Base-by-base conservation (phyloP, 1,140 invertebrate genomes). In the Diachasmimorpha longicaudata region DNA sequence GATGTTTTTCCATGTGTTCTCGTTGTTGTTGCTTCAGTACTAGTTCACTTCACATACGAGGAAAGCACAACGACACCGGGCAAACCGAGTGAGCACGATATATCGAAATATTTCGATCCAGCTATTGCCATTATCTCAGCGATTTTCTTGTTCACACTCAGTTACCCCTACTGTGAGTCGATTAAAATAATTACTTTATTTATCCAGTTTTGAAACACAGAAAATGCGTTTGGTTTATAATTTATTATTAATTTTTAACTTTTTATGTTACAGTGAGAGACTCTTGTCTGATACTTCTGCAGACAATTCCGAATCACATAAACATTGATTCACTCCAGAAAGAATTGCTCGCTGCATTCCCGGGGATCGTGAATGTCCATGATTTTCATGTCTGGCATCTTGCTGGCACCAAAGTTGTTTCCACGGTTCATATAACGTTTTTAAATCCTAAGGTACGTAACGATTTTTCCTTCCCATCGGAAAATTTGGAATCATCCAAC, bases 381-480 rank as follows among this genome's bases (percentile, higher is more conserved):
- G 95, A 96, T 85, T 90, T 96, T 14, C 95, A 96, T 78, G 92
- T 96, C 4, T 96, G 95, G 95, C 92, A 94, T 78, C 84, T 96
- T 44, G 94, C 93, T 0, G 91, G 92, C 11, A 88, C 91, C 31
- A 93, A 94, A 88, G 91, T 93, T 19, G 92, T 94, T 68, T 93
- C 92, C 3, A 94, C 94, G 0, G 92, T 91, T n/a, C 93, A 95
- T 82, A 92, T 95, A 19, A 93, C 94, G 80, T 94, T 94, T 82
- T 86, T 92, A 71, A 91, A 93, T 85, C 91, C 91, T 52, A 90
- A 88, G 81, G 91, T 91, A 82, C n/a, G n/a, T n/a, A n/a, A n/a
- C n/a, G n/a, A n/a, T n/a, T n/a, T n/a, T n/a, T n/a, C n/a, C n/a
- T n/a, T n/a, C n/a, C n/a, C n/a, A n/a, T n/a, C n/a, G 82, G 46